A percentile compares a stretch with the other conserved stretches of the same genome.
phyloP scores from a whole-genome alignment of 2,797 vertebrate genomes.

The Acestrorhynchus altus region DNA sequence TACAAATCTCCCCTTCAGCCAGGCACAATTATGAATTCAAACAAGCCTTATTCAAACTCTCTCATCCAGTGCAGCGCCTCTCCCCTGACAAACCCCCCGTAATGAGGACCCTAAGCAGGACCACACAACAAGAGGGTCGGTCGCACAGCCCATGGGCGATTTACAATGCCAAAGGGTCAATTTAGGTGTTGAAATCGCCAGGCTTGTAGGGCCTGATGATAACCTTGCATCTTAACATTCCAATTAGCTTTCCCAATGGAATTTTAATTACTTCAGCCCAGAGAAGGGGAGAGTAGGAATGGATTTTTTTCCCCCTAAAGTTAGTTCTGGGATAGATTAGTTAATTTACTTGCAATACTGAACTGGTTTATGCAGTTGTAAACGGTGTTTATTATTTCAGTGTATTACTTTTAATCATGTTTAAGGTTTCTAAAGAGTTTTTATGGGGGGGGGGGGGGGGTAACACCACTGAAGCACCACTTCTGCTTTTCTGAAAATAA shows the following conservation, averaged over 20 bases:
- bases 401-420: too few species aligned
- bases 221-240: slow-evolving; percentile 76
- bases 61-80: slow-evolving; percentile 76
- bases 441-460: not conserved
- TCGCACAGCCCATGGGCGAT: slow-evolving; percentile 67
- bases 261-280: slow-evolving; percentile 75
- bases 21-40: slow-evolving; percentile 88
- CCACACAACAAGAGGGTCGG: slow-evolving; percentile 62
- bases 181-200: slow-evolving; percentile 74
- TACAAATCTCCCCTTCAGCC: slow-evolving; percentile 85
- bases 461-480: not conserved
- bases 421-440: too few species aligned
- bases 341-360: not conserved
- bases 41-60: slow-evolving; percentile 85
- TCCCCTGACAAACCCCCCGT: slow-evolving; percentile 71
- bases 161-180: slow-evolving; percentile 74
- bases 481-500: not conserved
- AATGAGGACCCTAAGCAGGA: slow-evolving; percentile 68
- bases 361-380: not conserved
- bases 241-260: slow-evolving; percentile 72
- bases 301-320: not conserved
- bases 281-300: not conserved
- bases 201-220: slow-evolving; percentile 70
- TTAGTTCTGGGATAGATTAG: not conserved
- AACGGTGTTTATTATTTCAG: not conserved